These are phyloP conservation scores for Emydura subglobosa DNA, from an alignment of 2,113 vertebrate genomes.

Conservation along the genomic window DNA sequence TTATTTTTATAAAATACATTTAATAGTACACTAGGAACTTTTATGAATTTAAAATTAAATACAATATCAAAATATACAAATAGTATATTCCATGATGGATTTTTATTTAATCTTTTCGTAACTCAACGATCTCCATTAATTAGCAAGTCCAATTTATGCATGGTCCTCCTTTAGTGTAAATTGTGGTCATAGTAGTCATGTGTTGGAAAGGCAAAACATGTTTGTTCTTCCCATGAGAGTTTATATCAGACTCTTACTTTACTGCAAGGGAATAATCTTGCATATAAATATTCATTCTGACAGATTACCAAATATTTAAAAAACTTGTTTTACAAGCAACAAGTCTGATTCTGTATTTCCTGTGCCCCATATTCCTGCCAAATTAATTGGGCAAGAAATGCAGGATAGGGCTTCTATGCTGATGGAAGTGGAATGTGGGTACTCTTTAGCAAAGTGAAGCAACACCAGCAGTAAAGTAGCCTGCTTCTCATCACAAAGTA, in stretches of 20 bases:
- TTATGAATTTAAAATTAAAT: background rate
- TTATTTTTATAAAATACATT: background rate
- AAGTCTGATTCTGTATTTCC: accelerated
- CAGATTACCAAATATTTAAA: accelerated
- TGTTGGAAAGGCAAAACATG: background rate
- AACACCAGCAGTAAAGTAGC: accelerated
- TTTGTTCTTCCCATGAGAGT: background rate
- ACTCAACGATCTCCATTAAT: background rate
- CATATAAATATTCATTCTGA: accelerated
- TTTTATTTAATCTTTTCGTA: background rate
- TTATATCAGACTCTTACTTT: background rate
- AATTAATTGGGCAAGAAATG: accelerated
- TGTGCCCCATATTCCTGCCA: background rate
- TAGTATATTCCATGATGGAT: background rate
- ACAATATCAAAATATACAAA: background rate
- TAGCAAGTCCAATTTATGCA: background rate
- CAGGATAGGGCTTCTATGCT: background rate
- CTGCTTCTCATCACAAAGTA: accelerated
- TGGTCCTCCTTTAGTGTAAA: background rate
- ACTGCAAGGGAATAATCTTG: background rate
- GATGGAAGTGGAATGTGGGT: accelerated
- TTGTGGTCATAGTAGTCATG: background rate
- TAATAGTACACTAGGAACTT: background rate
- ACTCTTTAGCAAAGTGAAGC: background rate
- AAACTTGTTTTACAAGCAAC: too few species aligned